These are phyloP conservation scores for Cassiopea xamachana DNA, from an alignment of 30 jellyfish, hydroid and myxozoan species.

Conservation along the genomic window DNA sequence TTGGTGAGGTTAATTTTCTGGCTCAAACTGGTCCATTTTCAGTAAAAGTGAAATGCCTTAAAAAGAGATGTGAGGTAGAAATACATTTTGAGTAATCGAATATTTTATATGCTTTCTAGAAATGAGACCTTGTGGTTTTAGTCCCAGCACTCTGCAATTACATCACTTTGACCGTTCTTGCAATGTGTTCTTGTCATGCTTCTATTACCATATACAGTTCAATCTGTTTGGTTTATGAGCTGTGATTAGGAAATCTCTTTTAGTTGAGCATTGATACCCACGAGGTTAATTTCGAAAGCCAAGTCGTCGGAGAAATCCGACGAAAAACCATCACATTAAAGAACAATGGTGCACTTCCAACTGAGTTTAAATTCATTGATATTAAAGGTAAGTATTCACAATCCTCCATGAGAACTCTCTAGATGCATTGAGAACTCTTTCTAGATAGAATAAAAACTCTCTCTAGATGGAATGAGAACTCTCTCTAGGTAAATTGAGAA, in stretches of 20 bases:
- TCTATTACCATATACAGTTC: no score
- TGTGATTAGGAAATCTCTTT: constrained; percentile 20
- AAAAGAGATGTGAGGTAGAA: constrained; percentile 90
- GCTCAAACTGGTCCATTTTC: constrained; percentile 91
- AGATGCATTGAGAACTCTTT: no score
- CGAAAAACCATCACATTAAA: constrained; percentile 76
- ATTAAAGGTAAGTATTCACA: neutral
- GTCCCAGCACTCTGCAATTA: no score
- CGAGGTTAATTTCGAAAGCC: constrained; percentile 83
- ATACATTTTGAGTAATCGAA: neutral
- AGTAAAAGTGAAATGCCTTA: constrained; percentile 84
- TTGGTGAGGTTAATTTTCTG: constrained; percentile 80
- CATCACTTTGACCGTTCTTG: no score
- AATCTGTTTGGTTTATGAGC: no score
- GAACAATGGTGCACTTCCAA: constrained; percentile 90
- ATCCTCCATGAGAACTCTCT: neutral
- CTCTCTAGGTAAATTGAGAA: no score
- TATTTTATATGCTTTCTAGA: no score
- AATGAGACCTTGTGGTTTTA: no score
- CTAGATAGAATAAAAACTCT: no score
- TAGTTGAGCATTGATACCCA: constrained; percentile 66
- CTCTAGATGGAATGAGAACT: no score
- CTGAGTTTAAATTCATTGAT: constrained; percentile 66
- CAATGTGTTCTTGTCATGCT: no score
- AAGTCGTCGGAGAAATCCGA: constrained; percentile 92